Base-by-base conservation (phyloP, 2,797 vertebrate species). In the Stomatorhinus walkeri region DNA sequence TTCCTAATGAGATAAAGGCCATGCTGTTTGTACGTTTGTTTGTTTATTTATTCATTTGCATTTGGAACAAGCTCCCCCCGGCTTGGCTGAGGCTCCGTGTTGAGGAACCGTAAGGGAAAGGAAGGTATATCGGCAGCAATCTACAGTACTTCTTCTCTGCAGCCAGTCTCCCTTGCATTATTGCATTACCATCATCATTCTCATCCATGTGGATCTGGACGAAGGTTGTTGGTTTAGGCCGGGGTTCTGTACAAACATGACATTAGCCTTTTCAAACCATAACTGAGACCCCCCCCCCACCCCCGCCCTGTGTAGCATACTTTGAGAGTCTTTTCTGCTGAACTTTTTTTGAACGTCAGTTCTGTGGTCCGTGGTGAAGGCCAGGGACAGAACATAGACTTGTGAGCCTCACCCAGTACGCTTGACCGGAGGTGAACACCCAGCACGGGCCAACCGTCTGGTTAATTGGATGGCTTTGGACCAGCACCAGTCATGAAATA, bases 1-100 rank as follows among this genome's bases (percentile, higher is more conserved):
- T 90, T 92, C 90, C 88, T 85, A 51, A 89, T 88, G 87, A 89
- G 89, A 90, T 91, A 88, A 90, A 90, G 79, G 91, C 91, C 90
- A 91, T 88, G 52, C 79, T 91, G 81, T 87, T 79, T 90, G 22
- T 10, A 10, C 7, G n/a, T 61, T 61, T 22, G 54, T 56, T 56
- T 56, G 54, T 59, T 59, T 59, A 59, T 56, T 59, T 59, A 2
- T 61, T 22, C 24, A 61, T 89, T 90, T 88, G 88, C 91, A 89
- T 91, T 76, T 91, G 90, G 52, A 81, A 19, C 61, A 54, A 48
- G 52, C 52, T 56, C 52, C 83, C 91, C 91, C 83, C 14, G 19
- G 7, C 43, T 22, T 49, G 43, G 6, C 40, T 24, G 16, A 12
- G 1, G 46, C 40, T 49, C 10, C n/a, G 2, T 32, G 3, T 10